Conservation (phyloP, 2,113 vertebrate species). For the Sturnus vulgaris region DNA sequence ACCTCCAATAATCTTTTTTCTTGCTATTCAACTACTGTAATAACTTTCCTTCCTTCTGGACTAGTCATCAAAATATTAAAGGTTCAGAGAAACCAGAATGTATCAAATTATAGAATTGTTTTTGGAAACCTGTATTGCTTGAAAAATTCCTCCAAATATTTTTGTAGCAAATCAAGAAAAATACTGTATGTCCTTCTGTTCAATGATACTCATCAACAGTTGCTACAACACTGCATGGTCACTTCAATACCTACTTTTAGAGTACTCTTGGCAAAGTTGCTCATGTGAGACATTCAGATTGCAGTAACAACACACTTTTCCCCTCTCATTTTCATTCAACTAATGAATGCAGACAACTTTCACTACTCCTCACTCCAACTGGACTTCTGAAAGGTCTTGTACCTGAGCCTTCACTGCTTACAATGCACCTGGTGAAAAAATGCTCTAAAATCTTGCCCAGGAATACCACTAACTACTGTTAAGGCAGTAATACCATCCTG, state of each 20-base stretch:
- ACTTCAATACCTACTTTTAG: not conserved
- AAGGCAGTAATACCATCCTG: not conserved
- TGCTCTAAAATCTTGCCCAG: not conserved
- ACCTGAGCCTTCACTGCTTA: not conserved
- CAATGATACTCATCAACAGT: not conserved
- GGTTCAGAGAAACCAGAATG: not conserved
- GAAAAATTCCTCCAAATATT: not conserved
- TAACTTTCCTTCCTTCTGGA: not conserved
- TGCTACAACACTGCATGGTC: not conserved
- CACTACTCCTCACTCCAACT: not conserved
- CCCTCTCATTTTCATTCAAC: not conserved
- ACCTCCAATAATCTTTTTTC: not conserved
- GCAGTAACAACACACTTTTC: not conserved
- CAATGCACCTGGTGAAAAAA: not conserved
- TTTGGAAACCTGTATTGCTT: not conserved
- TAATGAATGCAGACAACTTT: not conserved
- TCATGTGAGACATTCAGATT: not conserved
- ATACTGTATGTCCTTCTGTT: not conserved
- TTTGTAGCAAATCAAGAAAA: not conserved
- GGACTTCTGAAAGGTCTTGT: not conserved
- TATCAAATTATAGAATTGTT: not conserved
- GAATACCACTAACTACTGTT: not conserved
- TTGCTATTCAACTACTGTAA: not conserved
- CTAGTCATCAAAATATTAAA: not conserved
- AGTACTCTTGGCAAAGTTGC: not conserved